Conservation (phyloP, 2,113 vertebrate species). For the Hystrix cristata region DNA sequence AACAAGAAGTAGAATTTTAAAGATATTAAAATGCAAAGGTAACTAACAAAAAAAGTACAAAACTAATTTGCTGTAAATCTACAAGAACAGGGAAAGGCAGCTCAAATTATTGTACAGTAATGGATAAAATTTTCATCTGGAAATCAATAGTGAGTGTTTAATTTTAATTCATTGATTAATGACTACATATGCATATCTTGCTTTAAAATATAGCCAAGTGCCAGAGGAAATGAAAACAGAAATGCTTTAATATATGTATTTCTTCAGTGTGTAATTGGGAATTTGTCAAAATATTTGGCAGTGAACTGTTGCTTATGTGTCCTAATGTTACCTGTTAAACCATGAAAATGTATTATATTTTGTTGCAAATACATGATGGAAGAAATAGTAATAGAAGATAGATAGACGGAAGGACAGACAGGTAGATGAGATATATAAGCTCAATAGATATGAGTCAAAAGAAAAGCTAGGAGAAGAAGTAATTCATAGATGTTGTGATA, state of each 20-base stretch:
- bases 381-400: background rate
- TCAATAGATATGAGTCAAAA: background rate
- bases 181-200: background rate
- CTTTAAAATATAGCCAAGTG: background rate
- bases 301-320: background rate
- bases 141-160: background rate
- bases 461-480: background rate
- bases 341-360: background rate
- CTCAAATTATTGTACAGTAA: background rate
- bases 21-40: background rate
- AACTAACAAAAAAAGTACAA: slow-evolving; percentile 29
- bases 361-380: background rate
- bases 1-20: background rate
- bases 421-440: background rate
- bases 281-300: background rate
- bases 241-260: background rate
- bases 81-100: background rate
- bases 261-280: background rate
- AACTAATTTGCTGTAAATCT: background rate
- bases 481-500: background rate
- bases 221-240: background rate
- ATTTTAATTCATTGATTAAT: background rate
- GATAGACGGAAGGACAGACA: background rate
- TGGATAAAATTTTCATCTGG: background rate
- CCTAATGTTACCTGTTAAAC: background rate